Evolutionary conservation across 2,888 invertebrate genomes (phyloP).

Genomic region (Agonopterix arenella): DNA sequence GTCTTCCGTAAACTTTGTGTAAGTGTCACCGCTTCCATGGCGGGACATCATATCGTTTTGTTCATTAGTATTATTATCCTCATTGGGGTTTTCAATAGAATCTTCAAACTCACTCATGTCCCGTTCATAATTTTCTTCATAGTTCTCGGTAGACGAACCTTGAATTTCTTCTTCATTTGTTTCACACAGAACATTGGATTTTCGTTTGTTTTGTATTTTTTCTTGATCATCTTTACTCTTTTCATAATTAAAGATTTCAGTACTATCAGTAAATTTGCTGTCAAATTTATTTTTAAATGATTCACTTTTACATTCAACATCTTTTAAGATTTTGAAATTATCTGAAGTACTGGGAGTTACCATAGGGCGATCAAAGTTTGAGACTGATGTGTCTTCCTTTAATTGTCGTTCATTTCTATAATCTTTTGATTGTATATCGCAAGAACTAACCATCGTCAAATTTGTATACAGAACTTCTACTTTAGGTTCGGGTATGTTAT

Average conservation of each 20-base stretch:
- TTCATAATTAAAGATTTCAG: background rate
- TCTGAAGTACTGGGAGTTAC: constrained; percentile 21
- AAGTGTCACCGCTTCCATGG: constrained; percentile 64
- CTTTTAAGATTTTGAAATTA: constrained; percentile 15
- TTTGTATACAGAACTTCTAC: constrained; percentile 59
- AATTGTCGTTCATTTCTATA: constrained; percentile 21
- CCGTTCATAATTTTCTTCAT: constrained; percentile 45
- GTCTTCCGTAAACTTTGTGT: constrained; percentile 64
- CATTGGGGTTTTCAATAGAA: constrained; percentile 29
- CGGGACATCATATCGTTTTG: constrained; percentile 37
- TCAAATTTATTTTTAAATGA: constrained; percentile 3
- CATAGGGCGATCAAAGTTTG: constrained; percentile 19
- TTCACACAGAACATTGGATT: constrained; percentile 9
- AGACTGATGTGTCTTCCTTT: constrained; percentile 23
- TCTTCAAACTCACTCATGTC: constrained; percentile 42
- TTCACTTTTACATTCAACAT: constrained; percentile 17
- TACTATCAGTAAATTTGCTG: constrained; percentile 7
- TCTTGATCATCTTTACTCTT: background rate
- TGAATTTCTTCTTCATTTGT: constrained; percentile 23
- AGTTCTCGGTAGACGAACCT: constrained; percentile 40
- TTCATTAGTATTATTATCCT: constrained; percentile 19
- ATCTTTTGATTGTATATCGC: constrained; percentile 30
- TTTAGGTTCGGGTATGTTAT: constrained; percentile 27
- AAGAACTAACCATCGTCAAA: constrained; percentile 41
- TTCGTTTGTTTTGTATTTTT: background rate